phyloP scores from a whole-genome alignment of 2,888 invertebrate genomes.

The Orchestes rusci region DNA sequence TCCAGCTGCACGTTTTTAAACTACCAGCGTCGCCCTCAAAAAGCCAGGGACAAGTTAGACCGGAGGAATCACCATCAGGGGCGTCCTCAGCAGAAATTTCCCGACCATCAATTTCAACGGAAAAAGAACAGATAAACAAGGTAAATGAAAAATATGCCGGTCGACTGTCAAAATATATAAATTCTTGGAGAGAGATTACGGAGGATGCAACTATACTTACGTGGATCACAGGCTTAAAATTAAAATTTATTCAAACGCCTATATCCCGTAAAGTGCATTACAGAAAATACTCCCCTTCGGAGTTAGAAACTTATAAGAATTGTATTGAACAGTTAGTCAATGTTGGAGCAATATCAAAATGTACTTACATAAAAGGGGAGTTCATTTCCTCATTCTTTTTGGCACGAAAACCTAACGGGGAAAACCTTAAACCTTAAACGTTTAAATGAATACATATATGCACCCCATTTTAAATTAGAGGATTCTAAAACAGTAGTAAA shows the following conservation, averaged over 20 bases:
- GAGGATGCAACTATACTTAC: neutral
- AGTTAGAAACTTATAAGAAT: neutral
- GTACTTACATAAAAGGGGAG: conserved; percentile 9
- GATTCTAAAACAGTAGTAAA: neutral
- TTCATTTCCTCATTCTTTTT: conserved; percentile 15
- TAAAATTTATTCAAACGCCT: neutral
- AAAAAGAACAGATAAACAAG: no score
- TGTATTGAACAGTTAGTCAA: neutral
- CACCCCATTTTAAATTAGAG: conserved; percentile 14
- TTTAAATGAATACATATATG: conserved; percentile 7
- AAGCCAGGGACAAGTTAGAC: conserved; percentile 1
- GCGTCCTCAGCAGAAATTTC: no score
- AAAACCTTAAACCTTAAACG: conserved; percentile 10
- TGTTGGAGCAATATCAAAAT: conserved; percentile 14
- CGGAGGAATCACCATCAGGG: conserved; percentile 1
- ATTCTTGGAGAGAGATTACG: conserved; percentile 13
- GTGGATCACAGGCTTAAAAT: neutral
- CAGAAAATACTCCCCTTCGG: neutral
- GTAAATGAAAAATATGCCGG: conserved; percentile 6
- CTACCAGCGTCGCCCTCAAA: conserved; percentile 10
- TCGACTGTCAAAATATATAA: conserved; percentile 8
- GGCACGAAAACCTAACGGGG: conserved; percentile 13
- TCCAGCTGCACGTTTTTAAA: conserved; percentile 13
- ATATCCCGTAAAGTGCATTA: neutral
- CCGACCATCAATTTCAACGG: conserved; percentile 1